These are phyloP conservation scores for Sminthopsis crassicaudata DNA, from an alignment of 2,113 vertebrate genomes.

Conservation along the genomic window DNA sequence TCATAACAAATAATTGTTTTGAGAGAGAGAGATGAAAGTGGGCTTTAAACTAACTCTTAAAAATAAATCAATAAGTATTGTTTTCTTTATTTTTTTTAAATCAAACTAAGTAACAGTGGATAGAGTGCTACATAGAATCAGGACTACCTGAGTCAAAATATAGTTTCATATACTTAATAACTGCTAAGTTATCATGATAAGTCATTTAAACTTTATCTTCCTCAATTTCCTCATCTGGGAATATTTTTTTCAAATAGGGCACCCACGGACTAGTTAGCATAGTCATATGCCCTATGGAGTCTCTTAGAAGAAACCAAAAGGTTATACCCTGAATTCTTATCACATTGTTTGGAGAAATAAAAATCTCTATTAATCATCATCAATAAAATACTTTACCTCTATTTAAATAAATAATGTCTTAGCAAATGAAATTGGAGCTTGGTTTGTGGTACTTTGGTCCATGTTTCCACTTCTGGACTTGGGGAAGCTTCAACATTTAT, in stretches of 20 bases:
- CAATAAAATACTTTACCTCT: not conserved
- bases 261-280: not conserved
- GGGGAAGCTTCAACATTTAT: not conserved
- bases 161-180: not conserved
- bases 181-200: not conserved
- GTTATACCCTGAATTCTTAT: not conserved
- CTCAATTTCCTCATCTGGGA: not conserved
- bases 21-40: not conserved
- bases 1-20: not conserved
- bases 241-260: not conserved
- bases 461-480: not conserved
- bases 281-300: not conserved
- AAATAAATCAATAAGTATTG: not conserved
- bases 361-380: not conserved
- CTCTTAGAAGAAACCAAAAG: not conserved
- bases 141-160: not conserved
- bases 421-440: not conserved
- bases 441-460: not conserved
- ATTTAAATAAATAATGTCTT: not conserved
- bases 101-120: not conserved
- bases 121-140: not conserved
- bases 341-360: not conserved
- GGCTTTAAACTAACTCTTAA: not conserved
- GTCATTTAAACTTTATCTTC: not conserved
- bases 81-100: not conserved